Evolutionary conservation across 2,113 vertebrate genomes (phyloP).

Genomic region (Heteronetta atricapilla): DNA sequence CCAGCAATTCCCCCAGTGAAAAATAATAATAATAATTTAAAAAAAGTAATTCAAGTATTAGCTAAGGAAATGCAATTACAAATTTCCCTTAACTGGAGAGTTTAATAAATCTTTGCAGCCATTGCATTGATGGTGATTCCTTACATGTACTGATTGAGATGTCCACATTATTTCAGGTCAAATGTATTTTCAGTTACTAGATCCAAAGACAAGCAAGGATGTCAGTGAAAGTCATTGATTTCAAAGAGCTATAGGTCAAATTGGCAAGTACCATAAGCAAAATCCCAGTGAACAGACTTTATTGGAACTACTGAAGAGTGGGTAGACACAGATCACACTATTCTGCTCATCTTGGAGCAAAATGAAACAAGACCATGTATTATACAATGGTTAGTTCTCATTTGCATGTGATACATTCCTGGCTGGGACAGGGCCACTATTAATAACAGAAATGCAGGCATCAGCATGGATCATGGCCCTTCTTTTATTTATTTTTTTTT

Average conservation of each 20-base stretch:
- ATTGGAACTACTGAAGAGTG: neutral
- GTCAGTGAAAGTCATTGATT: neutral
- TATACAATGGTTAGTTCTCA: neutral
- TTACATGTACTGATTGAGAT: neutral
- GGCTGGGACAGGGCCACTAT: conserved; percentile 54
- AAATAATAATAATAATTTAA: neutral
- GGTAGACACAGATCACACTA: neutral
- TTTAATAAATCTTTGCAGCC: neutral
- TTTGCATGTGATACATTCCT: conserved; percentile 31
- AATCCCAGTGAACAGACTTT: neutral
- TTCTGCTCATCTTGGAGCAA: conserved; percentile 18
- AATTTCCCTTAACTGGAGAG: neutral
- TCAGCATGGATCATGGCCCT: conserved; percentile 31
- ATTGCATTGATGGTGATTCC: neutral
- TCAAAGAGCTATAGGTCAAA: neutral
- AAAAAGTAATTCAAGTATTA: neutral
- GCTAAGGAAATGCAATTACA: neutral
- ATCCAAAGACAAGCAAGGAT: neutral
- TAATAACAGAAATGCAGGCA: conserved; percentile 58
- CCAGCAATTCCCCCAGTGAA: neutral
- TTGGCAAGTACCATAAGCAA: neutral
- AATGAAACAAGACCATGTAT: neutral
- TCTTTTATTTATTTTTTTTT: neutral
- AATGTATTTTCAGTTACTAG: neutral
- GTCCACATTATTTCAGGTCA: neutral